Evolutionary conservation across 1,140 invertebrate species (phyloP), one percentile per base, ranked within the genome.

Genomic region (Heliothis subflexa): DNA sequence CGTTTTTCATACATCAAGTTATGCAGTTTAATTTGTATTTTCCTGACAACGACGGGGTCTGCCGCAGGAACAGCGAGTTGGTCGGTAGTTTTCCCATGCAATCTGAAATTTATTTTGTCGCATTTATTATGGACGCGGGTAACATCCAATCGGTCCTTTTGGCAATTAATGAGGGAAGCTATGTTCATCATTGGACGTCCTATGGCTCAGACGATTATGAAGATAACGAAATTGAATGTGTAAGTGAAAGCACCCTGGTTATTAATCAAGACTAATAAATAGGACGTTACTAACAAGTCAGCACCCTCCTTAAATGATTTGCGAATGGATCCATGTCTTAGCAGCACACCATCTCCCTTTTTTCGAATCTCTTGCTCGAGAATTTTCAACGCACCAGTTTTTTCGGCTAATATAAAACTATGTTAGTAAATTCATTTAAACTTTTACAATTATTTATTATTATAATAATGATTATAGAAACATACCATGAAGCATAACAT

Each of bases 21-120:
- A 13, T 75, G 70, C 2, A 93, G 80, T 84, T 92, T 93, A 9
- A 92, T 88, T 83, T 93, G 87, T 71, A 93, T 89, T 70, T 93
- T 93, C 59, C 90, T 89, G 1, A 83, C 77, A 7, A 91, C 90
- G 0, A 93, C 89, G 0, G 92, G 89, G 66, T 93, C 91, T 16
- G 85, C 86, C 14, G 78, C 86, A 11, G 81, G 55, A 0, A 89
- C 88, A 11, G 52, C 66, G 11, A 93, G 71, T 64, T 93, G 84
- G 80, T 91, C 92, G 0, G 88, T 78, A 71, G 85, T 91, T 64
- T 91, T 92, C n/a, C 88, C 78, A 0, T 83, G 78, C 64, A 93
- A 84, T 68, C 92, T 91, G 12, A 75, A 84, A 83, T 76, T 57
- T 66, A 33, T 2, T 25, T n/a, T 57, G 18, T 10, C 2, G 25